Evolutionary conservation across 2,113 vertebrate genomes (phyloP), one percentile per base, ranked within the genome.

Genomic region (Limnothrissa miodon): DNA sequence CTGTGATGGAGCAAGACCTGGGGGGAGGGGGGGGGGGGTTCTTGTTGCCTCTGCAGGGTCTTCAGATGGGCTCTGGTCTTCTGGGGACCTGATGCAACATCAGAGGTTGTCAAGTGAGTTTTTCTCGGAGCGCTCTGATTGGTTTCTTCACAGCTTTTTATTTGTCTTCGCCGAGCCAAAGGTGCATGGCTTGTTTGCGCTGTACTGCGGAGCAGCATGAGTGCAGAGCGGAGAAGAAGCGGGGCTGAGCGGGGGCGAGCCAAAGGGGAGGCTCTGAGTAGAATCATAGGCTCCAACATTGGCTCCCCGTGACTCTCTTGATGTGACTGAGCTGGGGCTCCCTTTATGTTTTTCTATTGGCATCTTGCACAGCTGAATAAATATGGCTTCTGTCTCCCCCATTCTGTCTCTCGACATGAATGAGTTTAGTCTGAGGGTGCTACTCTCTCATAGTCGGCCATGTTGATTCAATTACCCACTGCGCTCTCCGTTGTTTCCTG

Each of bases 121-220:
- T 74, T 91, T 93, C 91, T 87, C 82, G 85, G 79, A 89, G 83
- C 80, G 59, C 81, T 56, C 45, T 87, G 89, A 92, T 90, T 91
- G 86, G 87, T 88, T 86, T 87, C 90, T 87, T 74, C 78, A 44
- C 86, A 86, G 85, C 79, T 82, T 92, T 90, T 91, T 84, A 89
- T 90, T 91, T 83, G 66, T 84, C 87, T 87, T 89, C 81, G 13
- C 44, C 86, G 88, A 87, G 83, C 80, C 83, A 90, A 86, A 89
- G 85, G 82, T 90, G 85, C 10, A 9, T 5, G 21, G 23, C 42
- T 4, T 6, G 6, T 42, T 42, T 66, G 59, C n/a, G 59, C 25
- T 11, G 29, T 25, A 25, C n/a, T 4, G 25, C 13, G 29, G 62
- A 33, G 11, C 11, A 3, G 62, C 9, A 11, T 10, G 29, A n/a